A percentile compares a stretch with the other conserved stretches of the same genome.
Evolutionary conservation across 2,797 vertebrate genomes (phyloP).

Genomic region (Rhabdomys pumilio): DNA sequence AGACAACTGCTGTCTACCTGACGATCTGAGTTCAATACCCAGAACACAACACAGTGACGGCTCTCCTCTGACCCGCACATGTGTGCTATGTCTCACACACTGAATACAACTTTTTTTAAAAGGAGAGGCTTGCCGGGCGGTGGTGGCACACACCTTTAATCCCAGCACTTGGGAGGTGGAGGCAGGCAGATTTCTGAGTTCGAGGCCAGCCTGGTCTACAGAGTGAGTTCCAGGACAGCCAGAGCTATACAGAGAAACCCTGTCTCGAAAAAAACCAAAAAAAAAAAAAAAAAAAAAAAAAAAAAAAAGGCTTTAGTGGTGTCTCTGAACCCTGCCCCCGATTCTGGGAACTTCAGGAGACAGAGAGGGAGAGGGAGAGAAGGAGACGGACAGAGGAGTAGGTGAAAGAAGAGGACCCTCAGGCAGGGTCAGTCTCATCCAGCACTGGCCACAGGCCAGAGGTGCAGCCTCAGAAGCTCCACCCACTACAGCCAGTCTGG

Average conservation of each 20-base stretch:
- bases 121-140: neutral
- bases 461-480: neutral
- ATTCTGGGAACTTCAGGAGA: neutral
- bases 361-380: neutral
- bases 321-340: neutral
- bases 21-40: no score
- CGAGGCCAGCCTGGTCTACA: no score
- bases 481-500: neutral
- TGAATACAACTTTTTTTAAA: neutral
- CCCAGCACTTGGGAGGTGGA: no score
- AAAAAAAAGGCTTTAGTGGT: no score
- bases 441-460: neutral
- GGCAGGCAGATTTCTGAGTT: no score
- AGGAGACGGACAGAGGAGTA: no score
- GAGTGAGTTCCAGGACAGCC: no score
- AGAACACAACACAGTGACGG: neutral
- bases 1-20: neutral
- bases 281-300: no score
- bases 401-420: neutral
- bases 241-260: no score
- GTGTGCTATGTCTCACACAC: neutral
- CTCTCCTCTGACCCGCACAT: neutral
- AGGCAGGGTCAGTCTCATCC: neutral
- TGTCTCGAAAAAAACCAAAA: no score
- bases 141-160: no score